A percentile compares a stretch with the other conserved stretches of the same genome.
Evolutionary conservation across 1,140 invertebrate species (phyloP).

Genomic region (Microplitis demolitor): DNA sequence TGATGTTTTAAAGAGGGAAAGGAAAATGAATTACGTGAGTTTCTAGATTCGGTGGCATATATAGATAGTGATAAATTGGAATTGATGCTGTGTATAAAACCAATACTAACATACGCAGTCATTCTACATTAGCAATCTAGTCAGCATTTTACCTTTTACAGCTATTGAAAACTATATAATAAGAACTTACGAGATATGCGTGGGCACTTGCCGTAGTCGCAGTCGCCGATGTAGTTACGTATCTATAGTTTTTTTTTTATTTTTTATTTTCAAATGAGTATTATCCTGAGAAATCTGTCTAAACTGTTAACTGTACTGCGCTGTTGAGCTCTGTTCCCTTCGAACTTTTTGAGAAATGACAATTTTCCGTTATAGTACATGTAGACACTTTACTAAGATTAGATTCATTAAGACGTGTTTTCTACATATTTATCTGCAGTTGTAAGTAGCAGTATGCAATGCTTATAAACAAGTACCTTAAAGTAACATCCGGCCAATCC

Average conservation of each 20-base stretch:
- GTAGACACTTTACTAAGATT: not conserved
- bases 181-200: constrained; percentile 6
- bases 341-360: not conserved
- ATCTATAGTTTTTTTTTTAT: not conserved
- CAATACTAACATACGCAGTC: constrained; percentile 11
- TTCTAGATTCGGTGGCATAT: constrained; percentile 3
- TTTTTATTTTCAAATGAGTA: not conserved
- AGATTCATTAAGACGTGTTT: constrained; percentile 10
- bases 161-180: not conserved
- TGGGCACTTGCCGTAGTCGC: not conserved
- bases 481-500: constrained; percentile 12
- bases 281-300: constrained; percentile 5
- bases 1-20: not conserved
- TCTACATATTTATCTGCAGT: not conserved
- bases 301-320: not conserved
- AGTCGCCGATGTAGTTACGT: too few relatives aligned
- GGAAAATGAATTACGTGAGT: not conserved
- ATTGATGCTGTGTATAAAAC: constrained; percentile 18
- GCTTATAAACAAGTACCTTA: not conserved
- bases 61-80: constrained; percentile 11
- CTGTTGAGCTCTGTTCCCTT: not conserved
- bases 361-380: constrained; percentile 1
- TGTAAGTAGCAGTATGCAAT: not conserved
- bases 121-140: constrained; percentile 9
- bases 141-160: constrained; percentile 20